Conservation (phyloP, 2,888 invertebrate genomes). For the Syritta pipiens region DNA sequence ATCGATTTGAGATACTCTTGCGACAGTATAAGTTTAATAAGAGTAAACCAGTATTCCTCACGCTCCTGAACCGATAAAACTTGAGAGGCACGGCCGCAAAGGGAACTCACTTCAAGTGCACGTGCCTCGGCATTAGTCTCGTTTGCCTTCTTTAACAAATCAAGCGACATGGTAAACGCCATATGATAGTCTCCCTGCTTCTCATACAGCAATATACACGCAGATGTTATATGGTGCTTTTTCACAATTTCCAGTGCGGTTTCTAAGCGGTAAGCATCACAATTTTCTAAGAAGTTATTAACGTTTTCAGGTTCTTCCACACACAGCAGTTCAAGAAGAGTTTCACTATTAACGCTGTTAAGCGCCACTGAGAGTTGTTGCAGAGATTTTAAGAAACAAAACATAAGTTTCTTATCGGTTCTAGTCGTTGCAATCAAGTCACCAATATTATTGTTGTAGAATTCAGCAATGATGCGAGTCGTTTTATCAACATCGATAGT, state of each 20-base stretch:
- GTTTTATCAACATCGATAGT: slow-evolving; percentile 83
- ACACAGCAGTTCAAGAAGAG: slow-evolving; percentile 84
- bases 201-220: slow-evolving; percentile 87
- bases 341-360: slow-evolving; percentile 81
- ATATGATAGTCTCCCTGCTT: slow-evolving; percentile 86
- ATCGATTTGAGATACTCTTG: slow-evolving; percentile 78
- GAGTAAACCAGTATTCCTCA: slow-evolving; percentile 80
- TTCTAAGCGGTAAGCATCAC: slow-evolving; percentile 83
- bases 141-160: slow-evolving; percentile 75
- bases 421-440: slow-evolving; percentile 77
- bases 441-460: slow-evolving; percentile 80
- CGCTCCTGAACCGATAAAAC: slow-evolving; percentile 79
- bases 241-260: slow-evolving; percentile 84
- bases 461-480: slow-evolving; percentile 83
- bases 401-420: slow-evolving; percentile 76
- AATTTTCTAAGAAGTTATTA: slow-evolving; percentile 80
- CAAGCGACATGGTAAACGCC: slow-evolving; percentile 84
- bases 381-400: slow-evolving; percentile 82
- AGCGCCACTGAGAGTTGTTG: slow-evolving; percentile 78
- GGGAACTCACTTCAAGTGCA: slow-evolving; percentile 73
- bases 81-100: slow-evolving; percentile 80
- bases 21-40: slow-evolving; percentile 79
- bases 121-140: slow-evolving; percentile 70
- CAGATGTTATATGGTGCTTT: slow-evolving; percentile 82
- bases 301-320: slow-evolving; percentile 81